These are phyloP conservation scores for Macrotus californicus DNA, from an alignment of 2,113 vertebrate genomes.

Conservation along the genomic window DNA sequence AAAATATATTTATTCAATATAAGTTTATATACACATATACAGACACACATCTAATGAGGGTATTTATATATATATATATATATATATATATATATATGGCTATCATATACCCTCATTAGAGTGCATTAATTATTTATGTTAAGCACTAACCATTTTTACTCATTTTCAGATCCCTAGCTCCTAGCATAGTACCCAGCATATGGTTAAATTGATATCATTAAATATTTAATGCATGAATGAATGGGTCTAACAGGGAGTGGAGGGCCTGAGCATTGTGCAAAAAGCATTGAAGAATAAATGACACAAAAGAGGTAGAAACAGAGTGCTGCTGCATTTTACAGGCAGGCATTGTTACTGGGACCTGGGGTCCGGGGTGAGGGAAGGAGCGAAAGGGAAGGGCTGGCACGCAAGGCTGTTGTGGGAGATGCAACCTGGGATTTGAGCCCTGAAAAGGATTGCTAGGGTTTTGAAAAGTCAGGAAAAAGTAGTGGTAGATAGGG, in stretches of 20 bases:
- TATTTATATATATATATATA: neutral
- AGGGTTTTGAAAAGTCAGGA: neutral
- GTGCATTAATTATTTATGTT: neutral
- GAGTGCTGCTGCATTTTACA: neutral
- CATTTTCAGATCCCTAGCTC: neutral
- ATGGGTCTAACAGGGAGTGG: neutral
- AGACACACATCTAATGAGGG: neutral
- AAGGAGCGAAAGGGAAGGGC: neutral
- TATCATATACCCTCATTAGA: neutral
- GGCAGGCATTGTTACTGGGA: neutral
- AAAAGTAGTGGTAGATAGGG: neutral
- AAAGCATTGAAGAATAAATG: neutral
- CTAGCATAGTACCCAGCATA: neutral
- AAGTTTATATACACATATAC: neutral
- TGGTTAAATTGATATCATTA: neutral
- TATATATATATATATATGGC: neutral
- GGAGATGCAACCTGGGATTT: neutral
- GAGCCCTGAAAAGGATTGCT: neutral
- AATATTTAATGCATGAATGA: neutral
- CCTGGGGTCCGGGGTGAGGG: neutral
- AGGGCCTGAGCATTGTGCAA: neutral
- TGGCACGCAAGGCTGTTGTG: neutral
- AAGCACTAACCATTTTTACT: neutral
- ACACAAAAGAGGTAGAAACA: neutral
- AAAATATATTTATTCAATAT: neutral